These are phyloP conservation scores for Acleris sparsana DNA, from an alignment of 2,888 invertebrate genomes.

Conservation along the genomic window DNA sequence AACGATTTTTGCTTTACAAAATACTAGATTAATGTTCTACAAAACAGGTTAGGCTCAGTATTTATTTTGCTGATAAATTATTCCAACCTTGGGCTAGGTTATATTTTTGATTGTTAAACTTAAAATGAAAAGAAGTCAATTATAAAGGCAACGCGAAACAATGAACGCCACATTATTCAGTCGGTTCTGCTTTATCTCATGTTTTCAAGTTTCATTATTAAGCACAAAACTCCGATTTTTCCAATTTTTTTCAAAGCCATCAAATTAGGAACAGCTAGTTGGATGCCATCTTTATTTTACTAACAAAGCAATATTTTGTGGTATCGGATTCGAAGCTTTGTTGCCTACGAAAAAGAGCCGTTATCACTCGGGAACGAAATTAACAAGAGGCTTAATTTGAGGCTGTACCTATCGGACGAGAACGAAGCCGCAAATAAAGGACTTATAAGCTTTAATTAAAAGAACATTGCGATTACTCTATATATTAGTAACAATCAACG, in stretches of 20 bases:
- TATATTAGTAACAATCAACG: slow-evolving; percentile 65
- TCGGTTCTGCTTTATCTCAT: background rate
- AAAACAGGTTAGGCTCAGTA: slow-evolving; percentile 29
- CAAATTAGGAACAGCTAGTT: slow-evolving; percentile 31
- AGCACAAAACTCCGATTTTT: slow-evolving; percentile 1
- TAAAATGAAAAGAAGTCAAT: too few relatives aligned
- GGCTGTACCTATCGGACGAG: slow-evolving; percentile 42
- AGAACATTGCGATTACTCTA: slow-evolving; percentile 68
- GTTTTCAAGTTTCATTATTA: slow-evolving; percentile 3
- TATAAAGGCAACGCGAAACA: background rate
- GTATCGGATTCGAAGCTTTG: slow-evolving; percentile 24
- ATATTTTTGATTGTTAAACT: too few relatives aligned
- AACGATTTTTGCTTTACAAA: slow-evolving; percentile 58
- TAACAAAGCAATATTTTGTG: slow-evolving; percentile 9
- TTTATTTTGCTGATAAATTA: slow-evolving; percentile 8
- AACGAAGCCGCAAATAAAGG: slow-evolving; percentile 62
- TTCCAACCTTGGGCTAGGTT: background rate
- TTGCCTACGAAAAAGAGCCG: slow-evolving; percentile 28
- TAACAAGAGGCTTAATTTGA: slow-evolving; percentile 43
- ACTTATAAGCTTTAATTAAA: slow-evolving; percentile 69
- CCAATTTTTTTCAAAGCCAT: slow-evolving; percentile 10
- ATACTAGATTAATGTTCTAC: slow-evolving; percentile 53
- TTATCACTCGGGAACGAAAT: slow-evolving; percentile 31
- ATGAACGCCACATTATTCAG: background rate
- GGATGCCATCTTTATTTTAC: slow-evolving; percentile 23